Evolutionary conservation across 1,140 invertebrate genomes (phyloP).

Genomic region (Bombus difficillimus): DNA sequence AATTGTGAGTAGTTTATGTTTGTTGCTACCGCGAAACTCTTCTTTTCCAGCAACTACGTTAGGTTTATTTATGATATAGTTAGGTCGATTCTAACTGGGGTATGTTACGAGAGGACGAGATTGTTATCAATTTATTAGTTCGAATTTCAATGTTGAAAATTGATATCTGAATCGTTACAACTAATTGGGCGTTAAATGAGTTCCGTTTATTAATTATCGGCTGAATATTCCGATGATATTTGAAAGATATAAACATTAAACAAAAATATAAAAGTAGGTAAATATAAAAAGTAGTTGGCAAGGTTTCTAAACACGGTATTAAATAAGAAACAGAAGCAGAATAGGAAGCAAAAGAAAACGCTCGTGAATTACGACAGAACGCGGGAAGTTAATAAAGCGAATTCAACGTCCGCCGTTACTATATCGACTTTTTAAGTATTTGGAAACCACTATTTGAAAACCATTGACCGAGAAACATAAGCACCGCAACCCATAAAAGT

Average conservation of each 20-base stretch:
- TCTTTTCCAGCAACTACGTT: too few relatives aligned
- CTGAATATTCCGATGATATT: background rate
- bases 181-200: background rate
- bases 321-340: slow-evolving; percentile 63
- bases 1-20: slow-evolving; percentile 66
- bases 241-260: background rate
- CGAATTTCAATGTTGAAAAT: background rate
- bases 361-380: slow-evolving; percentile 49
- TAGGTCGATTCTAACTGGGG: background rate
- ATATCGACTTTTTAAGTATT: slow-evolving; percentile 24
- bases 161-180: background rate
- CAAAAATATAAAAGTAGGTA: background rate
- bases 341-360: slow-evolving; percentile 55
- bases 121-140: background rate
- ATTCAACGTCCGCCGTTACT: slow-evolving; percentile 60
- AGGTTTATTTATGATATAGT: background rate
- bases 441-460: slow-evolving; percentile 9
- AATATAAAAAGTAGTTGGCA: background rate
- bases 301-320: slow-evolving; percentile 14
- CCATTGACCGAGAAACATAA: slow-evolving; percentile 5
- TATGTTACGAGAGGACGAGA: background rate
- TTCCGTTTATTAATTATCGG: background rate
- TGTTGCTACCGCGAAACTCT: background rate
- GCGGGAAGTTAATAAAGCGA: slow-evolving; percentile 70
- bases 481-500: background rate